Base-by-base conservation (phyloP, 2,113 vertebrate species). In the Apodemus speciosus region DNA sequence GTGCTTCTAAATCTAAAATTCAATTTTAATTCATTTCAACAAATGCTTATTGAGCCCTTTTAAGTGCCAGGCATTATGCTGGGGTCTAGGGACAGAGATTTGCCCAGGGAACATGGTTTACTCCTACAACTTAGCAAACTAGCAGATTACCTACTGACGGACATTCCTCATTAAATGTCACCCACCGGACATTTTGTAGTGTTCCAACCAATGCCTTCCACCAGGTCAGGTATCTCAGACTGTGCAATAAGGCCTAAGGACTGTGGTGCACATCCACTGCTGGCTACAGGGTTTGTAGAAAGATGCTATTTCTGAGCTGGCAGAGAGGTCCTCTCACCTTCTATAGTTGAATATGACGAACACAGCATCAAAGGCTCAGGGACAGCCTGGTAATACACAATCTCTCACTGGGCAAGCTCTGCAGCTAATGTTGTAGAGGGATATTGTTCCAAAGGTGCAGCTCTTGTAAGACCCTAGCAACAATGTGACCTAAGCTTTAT, bases 1-100 rank as follows among this genome's bases (percentile, higher is more conserved):
- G 84, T 95, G 73, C 32, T 92, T 95, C 95, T 95, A 96, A 96
- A 96, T 97, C 94, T 97, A 96, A 96, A 96, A 94, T 94, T 96
- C 95, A 94, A 95, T 97, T 97, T 96, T 94, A 96, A 93, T 92
- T 97, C 92, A 96, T 97, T 93, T 93, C 89, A 85, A 89, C 75
- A 96, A 92, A 95, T 75, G 90, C 93, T 90, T 96, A 94, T 91
- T 91, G 89, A 96, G 79, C 64, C 83, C 53, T 94, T 94, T 49
- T 93, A 89, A 92, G 69, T 80, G 73, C 79, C 40, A 81, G 83
- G 88, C 80, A 84, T 66, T 72, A 87, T 21, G 71, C n/a, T 21
- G 86, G 92, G 51, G 20, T 38, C 86, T 87, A 40, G 51, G 73
- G 51, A 92, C 30, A 87, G 76, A 92, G 85, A 84, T 35, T 53